Evolutionary conservation across 2,113 vertebrate genomes (phyloP).

Genomic region (Boleophthalmus pectinirostris): DNA sequence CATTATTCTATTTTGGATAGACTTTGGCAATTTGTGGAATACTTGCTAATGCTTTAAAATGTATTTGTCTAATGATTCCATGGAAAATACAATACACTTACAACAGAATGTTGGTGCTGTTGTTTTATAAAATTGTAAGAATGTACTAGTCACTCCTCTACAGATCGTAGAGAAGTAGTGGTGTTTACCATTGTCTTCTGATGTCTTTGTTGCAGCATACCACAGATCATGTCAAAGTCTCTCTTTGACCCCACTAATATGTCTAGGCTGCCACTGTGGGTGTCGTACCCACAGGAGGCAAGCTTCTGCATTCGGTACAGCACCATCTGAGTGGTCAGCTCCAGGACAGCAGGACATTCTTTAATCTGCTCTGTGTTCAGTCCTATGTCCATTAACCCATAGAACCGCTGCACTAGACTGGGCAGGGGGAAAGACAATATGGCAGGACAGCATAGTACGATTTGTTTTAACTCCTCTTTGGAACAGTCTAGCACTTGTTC

Average conservation of each 20-base stretch:
- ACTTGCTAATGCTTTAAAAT: neutral
- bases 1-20: neutral
- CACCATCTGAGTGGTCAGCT: constrained; percentile 55
- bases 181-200: constrained; percentile 48
- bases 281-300: constrained; percentile 50
- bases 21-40: neutral
- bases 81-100: no score
- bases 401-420: constrained; percentile 35
- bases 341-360: constrained; percentile 42
- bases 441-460: constrained; percentile 41
- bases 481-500: constrained; percentile 40
- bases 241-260: constrained; percentile 55
- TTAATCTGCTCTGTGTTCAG: constrained; percentile 56
- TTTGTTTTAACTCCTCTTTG: constrained; percentile 40
- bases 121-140: neutral
- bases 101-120: no score
- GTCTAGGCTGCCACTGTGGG: constrained; percentile 42
- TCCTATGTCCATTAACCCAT: constrained; percentile 47
- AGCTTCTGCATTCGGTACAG: constrained; percentile 58
- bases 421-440: constrained; percentile 49
- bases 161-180: constrained; percentile 27
- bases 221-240: constrained; percentile 51
- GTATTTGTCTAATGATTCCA: neutral
- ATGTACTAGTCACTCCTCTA: constrained; percentile 36
- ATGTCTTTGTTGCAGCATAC: constrained; percentile 35